Evolutionary conservation across 2,113 vertebrate species (phyloP).

Genomic region (Fukomys damarensis): DNA sequence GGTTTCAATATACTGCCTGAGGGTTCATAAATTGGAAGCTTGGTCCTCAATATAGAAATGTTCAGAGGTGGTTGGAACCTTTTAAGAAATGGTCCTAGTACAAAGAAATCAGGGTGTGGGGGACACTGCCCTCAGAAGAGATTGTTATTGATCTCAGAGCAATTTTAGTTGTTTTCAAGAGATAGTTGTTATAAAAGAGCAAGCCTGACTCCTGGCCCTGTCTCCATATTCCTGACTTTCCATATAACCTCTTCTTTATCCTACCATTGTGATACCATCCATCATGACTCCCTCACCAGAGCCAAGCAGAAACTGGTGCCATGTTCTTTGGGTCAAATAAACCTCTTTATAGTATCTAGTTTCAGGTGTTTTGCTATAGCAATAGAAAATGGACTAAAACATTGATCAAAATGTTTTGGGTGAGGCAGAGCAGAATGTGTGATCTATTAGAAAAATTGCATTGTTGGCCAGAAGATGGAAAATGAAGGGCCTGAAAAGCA

Average conservation of each 20-base stretch:
- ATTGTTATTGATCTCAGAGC: not conserved
- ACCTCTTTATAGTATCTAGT: not conserved
- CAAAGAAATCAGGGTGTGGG: no score
- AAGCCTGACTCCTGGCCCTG: no score
- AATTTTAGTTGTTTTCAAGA: not conserved
- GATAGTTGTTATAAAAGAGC: not conserved
- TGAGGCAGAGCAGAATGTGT: not conserved
- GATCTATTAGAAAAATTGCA: not conserved
- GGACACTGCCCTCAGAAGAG: not conserved
- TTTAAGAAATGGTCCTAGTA: not conserved
- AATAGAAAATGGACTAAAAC: not conserved
- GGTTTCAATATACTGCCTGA: not conserved
- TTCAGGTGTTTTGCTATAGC: not conserved
- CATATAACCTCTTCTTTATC: not conserved
- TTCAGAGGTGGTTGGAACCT: not conserved
- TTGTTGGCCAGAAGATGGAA: not conserved
- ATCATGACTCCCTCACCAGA: not conserved
- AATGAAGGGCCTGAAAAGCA: not conserved
- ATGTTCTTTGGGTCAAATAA: not conserved
- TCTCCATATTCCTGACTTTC: not conserved
- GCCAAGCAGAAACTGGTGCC: not conserved
- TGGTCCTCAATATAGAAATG: not conserved
- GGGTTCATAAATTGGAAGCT: not conserved
- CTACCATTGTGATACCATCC: not conserved
- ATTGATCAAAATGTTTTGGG: not conserved